phyloP scores from a whole-genome alignment of 1,140 invertebrate species.

The Zaprionus vittiger region DNA sequence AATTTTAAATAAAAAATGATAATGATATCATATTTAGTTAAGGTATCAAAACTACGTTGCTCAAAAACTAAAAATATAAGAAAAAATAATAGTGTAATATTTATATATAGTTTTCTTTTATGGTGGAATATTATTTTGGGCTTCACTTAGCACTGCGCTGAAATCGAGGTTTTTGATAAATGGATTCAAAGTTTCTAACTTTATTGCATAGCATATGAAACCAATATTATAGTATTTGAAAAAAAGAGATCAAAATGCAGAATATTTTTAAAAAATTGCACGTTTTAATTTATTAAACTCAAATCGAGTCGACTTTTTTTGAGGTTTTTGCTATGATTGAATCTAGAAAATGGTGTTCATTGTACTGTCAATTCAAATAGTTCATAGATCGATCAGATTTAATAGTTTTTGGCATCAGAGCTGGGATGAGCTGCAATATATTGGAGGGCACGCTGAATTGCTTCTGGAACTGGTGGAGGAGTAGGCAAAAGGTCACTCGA shows the following conservation, averaged over 20 bases:
- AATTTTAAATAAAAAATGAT: background rate
- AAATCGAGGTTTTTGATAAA: too few relatives aligned
- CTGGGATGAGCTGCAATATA: slow-evolving; percentile 84
- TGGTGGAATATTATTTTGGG: too few relatives aligned
- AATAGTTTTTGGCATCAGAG: slow-evolving; percentile 26
- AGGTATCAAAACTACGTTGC: too few relatives aligned
- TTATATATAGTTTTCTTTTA: too few relatives aligned
- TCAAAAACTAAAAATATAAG: too few relatives aligned
- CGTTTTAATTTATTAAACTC: slow-evolving; percentile 34
- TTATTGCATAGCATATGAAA: background rate
- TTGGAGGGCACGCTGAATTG: slow-evolving; percentile 72
- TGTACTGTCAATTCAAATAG: background rate
- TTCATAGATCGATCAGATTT: background rate
- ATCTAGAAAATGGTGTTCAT: slow-evolving; percentile 3
- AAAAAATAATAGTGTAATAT: too few relatives aligned
- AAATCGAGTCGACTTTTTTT: slow-evolving; percentile 2
- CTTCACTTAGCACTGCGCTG: too few relatives aligned
- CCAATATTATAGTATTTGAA: background rate
- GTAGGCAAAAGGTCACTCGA: slow-evolving; percentile 84
- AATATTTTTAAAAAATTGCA: slow-evolving; percentile 15
- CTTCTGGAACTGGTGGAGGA: slow-evolving; percentile 64
- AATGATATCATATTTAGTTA: too few relatives aligned
- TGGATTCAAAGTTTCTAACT: too few relatives aligned
- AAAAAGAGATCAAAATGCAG: background rate
- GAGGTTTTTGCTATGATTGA: background rate